A percentile compares a stretch with the other conserved stretches of the same genome.
phyloP scores from a whole-genome alignment of 1,140 invertebrate genomes.

The Zaprionus ornatus region DNA sequence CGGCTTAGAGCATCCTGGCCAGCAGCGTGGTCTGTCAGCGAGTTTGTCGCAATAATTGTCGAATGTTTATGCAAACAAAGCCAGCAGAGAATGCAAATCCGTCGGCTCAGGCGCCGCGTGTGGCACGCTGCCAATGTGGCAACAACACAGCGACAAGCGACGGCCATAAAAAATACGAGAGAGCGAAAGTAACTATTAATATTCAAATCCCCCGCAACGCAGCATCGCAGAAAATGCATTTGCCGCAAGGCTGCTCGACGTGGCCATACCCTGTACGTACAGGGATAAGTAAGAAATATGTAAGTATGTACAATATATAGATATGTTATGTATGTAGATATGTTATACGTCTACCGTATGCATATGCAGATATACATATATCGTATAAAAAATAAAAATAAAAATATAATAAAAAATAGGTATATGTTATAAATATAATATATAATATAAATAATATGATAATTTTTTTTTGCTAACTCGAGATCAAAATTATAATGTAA shows the following conservation, averaged over 20 bases:
- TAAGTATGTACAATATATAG: background rate
- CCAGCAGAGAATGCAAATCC: constrained; percentile 62
- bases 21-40: constrained; percentile 60
- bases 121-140: constrained; percentile 54
- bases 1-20: constrained; percentile 65
- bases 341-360: too few species aligned
- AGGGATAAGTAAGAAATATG: background rate
- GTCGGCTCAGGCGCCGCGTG: constrained; percentile 64
- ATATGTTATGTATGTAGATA: too few species aligned
- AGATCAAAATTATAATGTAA: too few species aligned
- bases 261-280: constrained; percentile 16
- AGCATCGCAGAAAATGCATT: constrained; percentile 9
- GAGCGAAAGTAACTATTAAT: constrained; percentile 54
- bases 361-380: too few species aligned
- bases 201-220: constrained; percentile 72
- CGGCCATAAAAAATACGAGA: constrained; percentile 12
- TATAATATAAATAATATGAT: too few species aligned
- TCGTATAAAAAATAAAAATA: too few species aligned
- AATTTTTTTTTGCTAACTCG: too few species aligned
- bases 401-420: too few species aligned
- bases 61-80: constrained; percentile 82
- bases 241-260: background rate
- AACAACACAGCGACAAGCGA: constrained; percentile 24
- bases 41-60: constrained; percentile 78
- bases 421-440: too few species aligned